Evolutionary conservation across 1,140 invertebrate species (phyloP), one percentile per base, ranked within the genome.

Genomic region (Cherax quadricarinatus): DNA sequence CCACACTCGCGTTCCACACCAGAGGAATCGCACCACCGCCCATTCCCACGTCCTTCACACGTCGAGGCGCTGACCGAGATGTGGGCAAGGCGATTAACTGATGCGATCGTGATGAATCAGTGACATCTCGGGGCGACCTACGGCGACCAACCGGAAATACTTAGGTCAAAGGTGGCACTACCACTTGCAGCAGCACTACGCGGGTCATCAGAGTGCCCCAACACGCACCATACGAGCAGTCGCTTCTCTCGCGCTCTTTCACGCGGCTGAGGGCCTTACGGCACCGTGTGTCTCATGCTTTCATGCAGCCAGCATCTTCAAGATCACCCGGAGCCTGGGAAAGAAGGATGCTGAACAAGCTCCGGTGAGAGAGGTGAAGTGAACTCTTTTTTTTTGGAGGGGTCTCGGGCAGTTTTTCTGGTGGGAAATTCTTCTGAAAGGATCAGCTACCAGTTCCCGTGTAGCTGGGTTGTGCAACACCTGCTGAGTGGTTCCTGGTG

Each of bases 261-360:
- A 57, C 9, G 5, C 10, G 53, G 3, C 21, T 48, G 53, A 24
- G 53, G 30, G 53, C 24, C 53, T 53, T 84, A 60, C 41, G 53
- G n/a, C 53, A 84, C 16, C n/a, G 10, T 24, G 21, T 53, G 7
- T 6, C 57, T 60, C 14, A 84, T 53, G 53, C 30, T 5, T 24
- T 30, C 82, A 14, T 41, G 30, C 30, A 41, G 30, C 30, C 30
- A 49, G 21, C 48, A 82, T n/a, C n/a, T 53, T 49, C 51, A 82
- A 82, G 80, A 82, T 53, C 80, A 82, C 48, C 30, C 48, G 24
- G 82, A 84, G 53, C 82, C 82, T 84, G 82, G 82, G 82, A 84
- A 84, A 84, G 82, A 62, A 84, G 82, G 82, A 84, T 84, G 82
- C 82, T 60, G 82, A 53, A 62, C 57, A 84, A 84, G 82, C 60